These are phyloP conservation scores for Engraulis encrasicolus DNA, from an alignment of 2,113 vertebrate genomes.

Conservation along the genomic window DNA sequence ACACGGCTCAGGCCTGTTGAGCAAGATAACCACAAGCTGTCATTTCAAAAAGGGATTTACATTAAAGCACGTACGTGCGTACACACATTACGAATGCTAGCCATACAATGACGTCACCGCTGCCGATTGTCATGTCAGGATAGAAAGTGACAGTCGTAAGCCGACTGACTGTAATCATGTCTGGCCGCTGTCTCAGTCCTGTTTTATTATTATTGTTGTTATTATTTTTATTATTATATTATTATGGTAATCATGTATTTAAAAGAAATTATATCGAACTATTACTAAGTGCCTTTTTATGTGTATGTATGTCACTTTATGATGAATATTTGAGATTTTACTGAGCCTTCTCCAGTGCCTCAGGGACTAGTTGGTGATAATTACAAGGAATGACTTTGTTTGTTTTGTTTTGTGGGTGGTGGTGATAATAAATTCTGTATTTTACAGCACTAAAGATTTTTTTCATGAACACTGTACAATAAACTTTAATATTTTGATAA, in stretches of 20 bases:
- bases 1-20: background rate
- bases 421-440: conserved; percentile 6
- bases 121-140: background rate
- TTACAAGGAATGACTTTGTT: background rate
- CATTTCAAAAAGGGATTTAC: conserved; percentile 4
- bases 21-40: background rate
- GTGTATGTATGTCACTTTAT: background rate
- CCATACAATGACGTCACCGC: conserved; percentile 3
- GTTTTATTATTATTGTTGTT: too few species aligned
- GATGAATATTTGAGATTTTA: background rate
- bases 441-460: background rate
- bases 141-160: background rate
- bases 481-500: conserved; percentile 16
- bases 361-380: background rate
- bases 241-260: background rate
- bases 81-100: background rate
- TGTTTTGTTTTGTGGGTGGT: background rate
- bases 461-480: background rate
- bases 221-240: background rate
- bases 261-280: background rate
- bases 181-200: too few species aligned
- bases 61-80: too few species aligned
- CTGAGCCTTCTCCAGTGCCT: background rate
- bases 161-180: background rate
- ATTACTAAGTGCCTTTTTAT: conserved; percentile 3